A percentile compares a stretch with the other conserved stretches of the same genome.
phyloP scores from a whole-genome alignment of 2,888 invertebrate species.

The Agrotis segetum region DNA sequence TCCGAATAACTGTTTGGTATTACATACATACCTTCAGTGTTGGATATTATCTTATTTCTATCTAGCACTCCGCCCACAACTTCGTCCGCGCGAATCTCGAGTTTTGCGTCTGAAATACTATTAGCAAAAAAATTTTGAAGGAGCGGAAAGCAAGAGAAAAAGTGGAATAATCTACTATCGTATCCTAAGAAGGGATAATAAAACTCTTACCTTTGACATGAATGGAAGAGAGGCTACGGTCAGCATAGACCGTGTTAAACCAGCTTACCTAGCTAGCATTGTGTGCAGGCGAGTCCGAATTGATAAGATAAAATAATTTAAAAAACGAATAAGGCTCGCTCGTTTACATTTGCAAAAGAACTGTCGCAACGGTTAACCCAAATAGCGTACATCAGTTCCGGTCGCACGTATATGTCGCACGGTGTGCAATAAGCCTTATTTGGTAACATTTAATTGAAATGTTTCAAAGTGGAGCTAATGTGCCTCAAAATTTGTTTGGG shows the following conservation, averaged over 20 bases:
- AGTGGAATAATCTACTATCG: too few species aligned
- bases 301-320: too few species aligned
- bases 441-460: conserved; percentile 43
- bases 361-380: conserved; percentile 55
- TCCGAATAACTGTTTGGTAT: conserved; percentile 10
- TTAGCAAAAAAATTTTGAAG: too few species aligned
- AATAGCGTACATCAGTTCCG: conserved; percentile 51
- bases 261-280: too few species aligned
- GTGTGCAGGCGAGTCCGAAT: background rate
- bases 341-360: conserved; percentile 34
- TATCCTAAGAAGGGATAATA: too few species aligned
- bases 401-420: conserved; percentile 25
- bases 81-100: too few species aligned
- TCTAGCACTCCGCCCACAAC: too few species aligned
- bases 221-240: too few species aligned
- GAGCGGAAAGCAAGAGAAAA: too few species aligned
- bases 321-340: conserved; percentile 6
- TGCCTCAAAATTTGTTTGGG: conserved; percentile 18
- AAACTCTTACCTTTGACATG: too few species aligned
- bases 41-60: background rate
- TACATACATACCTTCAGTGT: background rate
- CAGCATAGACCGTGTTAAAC: too few species aligned
- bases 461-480: conserved; percentile 14
- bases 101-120: too few species aligned
- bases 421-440: conserved; percentile 57